Evolutionary conservation across 2,888 invertebrate genomes (phyloP).

Genomic region (Lepas anatifera): DNA sequence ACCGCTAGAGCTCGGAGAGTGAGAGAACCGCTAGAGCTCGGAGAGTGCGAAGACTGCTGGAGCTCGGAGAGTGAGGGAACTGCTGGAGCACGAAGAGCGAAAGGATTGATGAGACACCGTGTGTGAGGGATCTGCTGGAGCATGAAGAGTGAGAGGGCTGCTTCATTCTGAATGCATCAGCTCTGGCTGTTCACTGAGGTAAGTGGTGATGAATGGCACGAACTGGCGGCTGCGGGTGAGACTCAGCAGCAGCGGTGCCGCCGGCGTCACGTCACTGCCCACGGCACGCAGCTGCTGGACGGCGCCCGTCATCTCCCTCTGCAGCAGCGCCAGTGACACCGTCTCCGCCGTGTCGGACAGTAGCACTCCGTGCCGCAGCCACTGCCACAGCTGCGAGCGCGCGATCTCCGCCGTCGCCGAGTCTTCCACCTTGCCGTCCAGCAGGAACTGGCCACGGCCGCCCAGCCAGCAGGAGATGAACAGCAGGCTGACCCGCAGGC

Average conservation of each 20-base stretch:
- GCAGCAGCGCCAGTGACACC: neutral
- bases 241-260: neutral
- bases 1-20: too few species aligned
- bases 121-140: too few species aligned
- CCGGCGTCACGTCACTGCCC: neutral
- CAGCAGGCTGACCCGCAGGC: conserved; percentile 50
- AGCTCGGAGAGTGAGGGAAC: too few species aligned
- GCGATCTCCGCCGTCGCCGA: conserved; percentile 64
- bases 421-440: conserved; percentile 52
- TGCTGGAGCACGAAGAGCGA: too few species aligned
- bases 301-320: neutral
- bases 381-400: conserved; percentile 59
- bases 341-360: neutral
- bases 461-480: conserved; percentile 56
- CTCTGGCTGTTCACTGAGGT: conserved; percentile 33
- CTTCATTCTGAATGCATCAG: too few species aligned
- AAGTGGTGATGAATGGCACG: conserved; percentile 53
- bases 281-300: neutral
- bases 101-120: too few species aligned
- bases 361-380: conserved; percentile 46
- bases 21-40: too few species aligned
- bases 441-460: conserved; percentile 52
- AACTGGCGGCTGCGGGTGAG: conserved; percentile 33
- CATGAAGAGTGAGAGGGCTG: too few species aligned
- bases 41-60: too few species aligned